Conservation (phyloP, 2,113 vertebrate species). For the Heteronetta atricapilla region DNA sequence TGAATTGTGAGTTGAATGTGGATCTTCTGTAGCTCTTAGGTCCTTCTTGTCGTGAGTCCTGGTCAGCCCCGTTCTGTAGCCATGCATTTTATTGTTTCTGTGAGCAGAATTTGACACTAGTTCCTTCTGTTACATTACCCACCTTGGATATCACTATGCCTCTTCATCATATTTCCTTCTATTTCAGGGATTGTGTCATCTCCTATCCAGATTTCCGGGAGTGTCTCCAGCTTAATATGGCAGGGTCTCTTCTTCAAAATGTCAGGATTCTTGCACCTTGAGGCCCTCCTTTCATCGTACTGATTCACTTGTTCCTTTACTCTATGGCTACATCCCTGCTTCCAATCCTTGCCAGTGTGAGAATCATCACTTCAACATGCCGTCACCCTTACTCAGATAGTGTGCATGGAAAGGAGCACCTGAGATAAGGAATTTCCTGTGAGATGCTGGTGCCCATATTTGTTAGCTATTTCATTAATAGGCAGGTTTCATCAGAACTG, state of each 20-base stretch:
- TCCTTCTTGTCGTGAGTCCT: neutral
- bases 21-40: neutral
- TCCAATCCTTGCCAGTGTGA: neutral
- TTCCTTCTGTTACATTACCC: neutral
- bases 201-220: neutral
- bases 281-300: neutral
- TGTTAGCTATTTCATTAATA: neutral
- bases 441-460: neutral
- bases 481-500: neutral
- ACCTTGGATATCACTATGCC: fast-evolving
- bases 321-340: neutral
- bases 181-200: neutral
- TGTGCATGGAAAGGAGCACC: neutral
- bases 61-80: neutral
- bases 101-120: neutral
- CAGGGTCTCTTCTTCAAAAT: neutral
- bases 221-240: neutral
- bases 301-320: neutral
- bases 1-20: neutral
- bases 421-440: neutral
- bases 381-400: neutral
- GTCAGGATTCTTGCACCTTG: neutral
- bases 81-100: neutral
- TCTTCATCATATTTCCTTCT: neutral
- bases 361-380: neutral